Evolutionary conservation across 2,113 vertebrate genomes (phyloP).

Genomic region (Columba janthina): DNA sequence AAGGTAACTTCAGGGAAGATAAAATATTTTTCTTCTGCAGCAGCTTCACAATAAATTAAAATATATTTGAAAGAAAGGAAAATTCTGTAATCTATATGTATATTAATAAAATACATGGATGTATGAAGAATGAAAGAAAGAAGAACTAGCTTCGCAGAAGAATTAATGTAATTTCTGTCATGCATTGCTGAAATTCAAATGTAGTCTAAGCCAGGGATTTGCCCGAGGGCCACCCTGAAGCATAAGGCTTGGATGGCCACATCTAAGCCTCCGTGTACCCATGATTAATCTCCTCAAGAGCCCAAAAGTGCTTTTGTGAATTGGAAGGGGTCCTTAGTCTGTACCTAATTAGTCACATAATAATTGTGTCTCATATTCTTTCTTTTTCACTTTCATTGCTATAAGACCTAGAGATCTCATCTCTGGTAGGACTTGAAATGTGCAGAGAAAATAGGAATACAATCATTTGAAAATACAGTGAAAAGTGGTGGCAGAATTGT

Average conservation of each 20-base stretch:
- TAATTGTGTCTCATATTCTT: neutral
- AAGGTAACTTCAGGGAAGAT: neutral
- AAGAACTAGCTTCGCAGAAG: neutral
- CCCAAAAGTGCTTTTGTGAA: neutral
- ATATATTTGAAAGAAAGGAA: neutral
- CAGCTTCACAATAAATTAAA: neutral
- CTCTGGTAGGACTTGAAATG: neutral
- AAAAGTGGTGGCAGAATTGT: neutral
- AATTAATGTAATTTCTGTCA: neutral
- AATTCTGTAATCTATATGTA: neutral
- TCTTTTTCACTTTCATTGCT: neutral
- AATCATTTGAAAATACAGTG: neutral
- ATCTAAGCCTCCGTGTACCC: neutral
- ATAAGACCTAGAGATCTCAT: neutral
- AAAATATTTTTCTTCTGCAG: neutral
- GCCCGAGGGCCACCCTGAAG: accelerated
- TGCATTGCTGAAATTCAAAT: neutral
- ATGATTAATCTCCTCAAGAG: neutral
- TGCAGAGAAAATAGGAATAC: neutral
- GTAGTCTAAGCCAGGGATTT: neutral
- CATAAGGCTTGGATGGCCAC: neutral
- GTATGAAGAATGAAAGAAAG: neutral
- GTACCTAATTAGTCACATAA: neutral
- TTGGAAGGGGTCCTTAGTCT: neutral
- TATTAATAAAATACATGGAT: neutral